These are phyloP conservation scores for Odontocolon sp. DNA, from an alignment of 2,888 invertebrate genomes.

Conservation along the genomic window DNA sequence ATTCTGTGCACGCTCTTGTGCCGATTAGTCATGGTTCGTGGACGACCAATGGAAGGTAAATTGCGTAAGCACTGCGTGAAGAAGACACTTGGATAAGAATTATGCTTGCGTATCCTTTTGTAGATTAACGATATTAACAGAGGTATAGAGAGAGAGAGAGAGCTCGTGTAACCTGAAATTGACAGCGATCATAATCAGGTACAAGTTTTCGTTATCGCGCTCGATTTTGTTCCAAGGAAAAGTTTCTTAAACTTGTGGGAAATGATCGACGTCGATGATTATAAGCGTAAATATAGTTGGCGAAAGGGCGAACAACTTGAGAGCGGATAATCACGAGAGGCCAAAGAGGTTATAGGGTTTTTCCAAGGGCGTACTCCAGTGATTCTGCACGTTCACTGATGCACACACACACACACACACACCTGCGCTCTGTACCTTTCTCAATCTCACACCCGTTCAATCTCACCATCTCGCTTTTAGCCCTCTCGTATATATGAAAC, in stretches of 20 bases:
- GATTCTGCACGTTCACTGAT: slow-evolving; percentile 20
- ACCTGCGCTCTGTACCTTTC: slow-evolving; percentile 39
- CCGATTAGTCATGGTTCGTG: slow-evolving; percentile 17
- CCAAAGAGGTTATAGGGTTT: background rate
- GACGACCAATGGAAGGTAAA: background rate
- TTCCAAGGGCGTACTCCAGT: background rate
- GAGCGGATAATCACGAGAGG: background rate
- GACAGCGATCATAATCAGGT: background rate
- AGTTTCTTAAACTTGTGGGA: background rate
- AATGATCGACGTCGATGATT: background rate
- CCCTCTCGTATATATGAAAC: slow-evolving; percentile 31
- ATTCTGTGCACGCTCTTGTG: background rate
- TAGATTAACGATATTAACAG: too few relatives aligned
- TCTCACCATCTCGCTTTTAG: slow-evolving; percentile 39
- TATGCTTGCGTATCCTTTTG: too few relatives aligned
- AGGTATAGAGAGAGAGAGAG: too few relatives aligned
- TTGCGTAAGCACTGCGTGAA: too few relatives aligned
- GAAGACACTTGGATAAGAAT: too few relatives aligned
- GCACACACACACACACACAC: background rate
- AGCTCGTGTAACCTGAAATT: background rate
- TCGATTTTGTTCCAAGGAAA: background rate
- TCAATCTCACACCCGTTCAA: slow-evolving; percentile 40
- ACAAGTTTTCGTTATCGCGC: background rate
- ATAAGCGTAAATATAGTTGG: background rate
- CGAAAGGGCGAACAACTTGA: background rate